Evolutionary conservation across 1,140 invertebrate species (phyloP), one percentile per base, ranked within the genome.

Genomic region (Stenopsyche tienmushanensis): DNA sequence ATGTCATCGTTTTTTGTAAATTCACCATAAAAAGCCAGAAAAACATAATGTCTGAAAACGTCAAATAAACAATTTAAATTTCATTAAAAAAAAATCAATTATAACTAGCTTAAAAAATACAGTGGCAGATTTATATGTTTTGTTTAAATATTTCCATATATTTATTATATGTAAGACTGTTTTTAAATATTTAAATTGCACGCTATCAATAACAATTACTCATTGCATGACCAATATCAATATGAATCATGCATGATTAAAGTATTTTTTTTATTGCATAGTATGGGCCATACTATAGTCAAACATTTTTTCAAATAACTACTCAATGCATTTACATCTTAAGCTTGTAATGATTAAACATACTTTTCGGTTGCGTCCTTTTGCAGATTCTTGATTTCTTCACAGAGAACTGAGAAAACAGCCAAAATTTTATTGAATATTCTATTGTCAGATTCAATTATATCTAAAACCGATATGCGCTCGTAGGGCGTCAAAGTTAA

Each of bases 401-500:
- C 80, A 76, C 90, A 94, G 0, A 93, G 78, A 39, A 88, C 84
- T n/a, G 87, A 85, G 45, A 94, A 83, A 0, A 91, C 89, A 25
- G 87, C 86, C n/a, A 95, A 78, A 15, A 93, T 84, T 80, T 93
- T 92, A 57, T 91, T 91, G 62, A 93, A 83, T 17, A 87, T 79
- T 74, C 90, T 89, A 76, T 93, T 93, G 76, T 95, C 91, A 21
- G 90, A 92, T 67, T 89, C 85, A 18, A 90, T 84, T 39, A 94
- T 74, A 66, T 90, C 83, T 23, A 90, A 76, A 41, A 92, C 73
- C 23, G 82, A 80, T 8, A 87, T 82, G 70, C 86, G 79, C 77
- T 92, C 90, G 67, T 78, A 79, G 5, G 84, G 81, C 23, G 77
- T 67, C 71, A 77, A 72, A 25, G 71, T 58, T 21, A 76, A 71